A percentile compares a stretch with the other conserved stretches of the same genome.
Conservation (phyloP, 1,140 invertebrate genomes). For the Drosophila burlai region DNA sequence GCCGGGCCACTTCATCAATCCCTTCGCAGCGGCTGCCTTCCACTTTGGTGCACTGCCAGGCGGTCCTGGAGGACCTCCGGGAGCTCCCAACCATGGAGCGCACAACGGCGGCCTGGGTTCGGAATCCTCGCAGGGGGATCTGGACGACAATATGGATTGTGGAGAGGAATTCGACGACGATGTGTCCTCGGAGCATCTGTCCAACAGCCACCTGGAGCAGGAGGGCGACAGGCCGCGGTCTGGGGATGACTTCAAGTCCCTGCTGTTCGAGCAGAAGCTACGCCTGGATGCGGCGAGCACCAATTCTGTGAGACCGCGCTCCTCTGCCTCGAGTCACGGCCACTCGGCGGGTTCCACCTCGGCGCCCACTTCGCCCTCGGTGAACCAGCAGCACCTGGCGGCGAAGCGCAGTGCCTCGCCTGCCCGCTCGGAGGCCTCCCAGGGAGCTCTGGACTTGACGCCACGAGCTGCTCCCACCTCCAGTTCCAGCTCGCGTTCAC, state of each 20-base stretch:
- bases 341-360: slow-evolving; percentile 70
- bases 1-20: slow-evolving; percentile 86
- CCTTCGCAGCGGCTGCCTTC: slow-evolving; percentile 86
- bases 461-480: slow-evolving; percentile 82
- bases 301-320: slow-evolving; percentile 53
- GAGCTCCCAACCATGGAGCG: slow-evolving; percentile 24
- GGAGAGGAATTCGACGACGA: slow-evolving; percentile 86
- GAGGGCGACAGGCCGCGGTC: slow-evolving; percentile 67
- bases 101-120: slow-evolving; percentile 77
- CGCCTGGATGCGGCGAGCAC: slow-evolving; percentile 78
- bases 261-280: slow-evolving; percentile 81
- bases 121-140: slow-evolving; percentile 87
- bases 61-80: slow-evolving; percentile 58
- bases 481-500: slow-evolving; percentile 49
- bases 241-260: slow-evolving; percentile 77
- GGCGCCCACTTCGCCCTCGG: slow-evolving; percentile 71
- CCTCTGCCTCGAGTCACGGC: slow-evolving; percentile 65
- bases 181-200: slow-evolving; percentile 72
- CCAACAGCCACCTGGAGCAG: slow-evolving; percentile 68
- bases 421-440: slow-evolving; percentile 85
- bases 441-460: slow-evolving; percentile 88
- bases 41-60: slow-evolving; percentile 86
- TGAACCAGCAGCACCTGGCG: slow-evolving; percentile 1
- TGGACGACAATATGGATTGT: slow-evolving; percentile 87
- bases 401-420: slow-evolving; percentile 75